Conservation (phyloP, 2,113 vertebrate genomes). For the Sarotherodon lohbergeri region DNA sequence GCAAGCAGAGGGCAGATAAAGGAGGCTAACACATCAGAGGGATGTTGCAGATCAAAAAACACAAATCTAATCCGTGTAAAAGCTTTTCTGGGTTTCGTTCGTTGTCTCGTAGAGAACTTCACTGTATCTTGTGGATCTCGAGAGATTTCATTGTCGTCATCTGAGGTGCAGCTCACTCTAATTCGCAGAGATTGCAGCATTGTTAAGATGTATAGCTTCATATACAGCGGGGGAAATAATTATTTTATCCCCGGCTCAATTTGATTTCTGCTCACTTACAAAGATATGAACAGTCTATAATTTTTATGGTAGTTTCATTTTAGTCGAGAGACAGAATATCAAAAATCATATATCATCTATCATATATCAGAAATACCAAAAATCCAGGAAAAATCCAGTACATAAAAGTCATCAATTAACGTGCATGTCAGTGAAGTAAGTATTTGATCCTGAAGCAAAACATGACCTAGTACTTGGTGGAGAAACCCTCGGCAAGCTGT, state of each 20-base stretch:
- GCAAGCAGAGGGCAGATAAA: neutral
- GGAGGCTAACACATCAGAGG: neutral
- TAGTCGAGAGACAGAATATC: neutral
- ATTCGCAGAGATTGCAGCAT: neutral
- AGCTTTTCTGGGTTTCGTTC: neutral
- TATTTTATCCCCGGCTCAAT: neutral
- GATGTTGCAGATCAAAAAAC: neutral
- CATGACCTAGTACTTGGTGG: neutral
- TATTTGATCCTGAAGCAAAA: neutral
- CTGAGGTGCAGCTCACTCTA: neutral
- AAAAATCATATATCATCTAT: neutral
- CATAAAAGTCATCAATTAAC: neutral
- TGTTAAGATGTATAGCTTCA: neutral
- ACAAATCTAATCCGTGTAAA: neutral
- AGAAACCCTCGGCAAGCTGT: neutral
- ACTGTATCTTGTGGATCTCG: neutral
- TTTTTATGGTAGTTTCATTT: neutral
- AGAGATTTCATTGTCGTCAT: neutral
- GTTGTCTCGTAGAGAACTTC: neutral
- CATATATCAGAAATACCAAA: neutral
- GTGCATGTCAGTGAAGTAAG: neutral
- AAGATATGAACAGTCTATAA: neutral
- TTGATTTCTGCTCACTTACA: neutral
- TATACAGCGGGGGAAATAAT: neutral
- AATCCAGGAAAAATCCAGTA: fast-evolving